Base-by-base conservation (phyloP, 1,140 invertebrate species). In the Papilio helenus region DNA sequence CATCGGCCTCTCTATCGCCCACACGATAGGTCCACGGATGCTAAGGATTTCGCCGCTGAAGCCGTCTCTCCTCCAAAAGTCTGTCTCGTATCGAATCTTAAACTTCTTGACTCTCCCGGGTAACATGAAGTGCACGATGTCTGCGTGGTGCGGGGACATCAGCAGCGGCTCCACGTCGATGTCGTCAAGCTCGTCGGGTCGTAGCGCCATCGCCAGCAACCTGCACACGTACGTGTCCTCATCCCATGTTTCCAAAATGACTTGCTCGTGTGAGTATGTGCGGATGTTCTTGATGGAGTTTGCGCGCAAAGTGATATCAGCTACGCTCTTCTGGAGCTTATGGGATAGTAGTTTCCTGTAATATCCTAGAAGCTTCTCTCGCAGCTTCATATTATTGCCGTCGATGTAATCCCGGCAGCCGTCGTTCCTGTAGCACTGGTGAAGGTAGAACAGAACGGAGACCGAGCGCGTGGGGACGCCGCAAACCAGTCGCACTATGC, bases 11-110 rank as follows among this genome's bases (percentile, higher is more conserved):
- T 93, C 89, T 79, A 90, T 93, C 7, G 93, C 91, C 93, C 93
- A 94, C 8, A 94, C 81, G 8, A 94, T 93, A 1, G 93, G 93
- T 10, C 93, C 93, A 51, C 83, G 83, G 23, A 92, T 80, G 79
- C 93, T 94, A 7, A 94, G 82, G 72, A 93, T 92, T 61, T 93
- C 93, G 3, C 93, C 93, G 79, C 93, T 94, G 23, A 89, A 93
- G 18, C 91, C 92, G 49, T 87, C 76, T 14, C 72, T 72, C 51
- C 80, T 81, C 92, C 93, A 94, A 80, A 93, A 91, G 76, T 87
- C 85, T 23, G 89, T 83, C 51, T 88, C 87, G 77, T 93, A 94
- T 81, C 90, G 88, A 26, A 94, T 79, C 14, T 81, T 51, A 72
- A 93, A 94, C 79, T 90, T 92, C 58, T 88, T 93, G 1, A 86